Evolutionary conservation across 2,797 vertebrate species (phyloP), one percentile per base, ranked within the genome.

Genomic region (Podarcis lilfordi): DNA sequence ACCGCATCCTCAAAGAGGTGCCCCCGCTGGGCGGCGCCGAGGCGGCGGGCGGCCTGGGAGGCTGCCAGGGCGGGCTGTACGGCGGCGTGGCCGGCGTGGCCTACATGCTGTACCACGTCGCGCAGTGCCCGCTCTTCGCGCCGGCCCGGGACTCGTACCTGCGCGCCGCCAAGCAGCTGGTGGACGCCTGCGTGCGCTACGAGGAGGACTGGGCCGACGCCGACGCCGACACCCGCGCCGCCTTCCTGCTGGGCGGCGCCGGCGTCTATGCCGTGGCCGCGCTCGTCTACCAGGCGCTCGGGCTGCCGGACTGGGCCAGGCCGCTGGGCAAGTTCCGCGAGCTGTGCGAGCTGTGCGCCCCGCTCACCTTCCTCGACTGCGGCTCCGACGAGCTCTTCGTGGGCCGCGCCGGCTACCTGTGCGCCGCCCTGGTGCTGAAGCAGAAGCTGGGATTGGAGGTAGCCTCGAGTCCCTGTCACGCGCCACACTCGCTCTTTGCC

Each of bases 321-420:
- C 97, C 97, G 76, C 97, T 98, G 90, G 96, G 95, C 87, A 97
- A 97, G 94, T 98, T 98, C 92, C 96, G 97, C 8, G 97, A 96
- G 95, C 96, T 98, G 92, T 97, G 96, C 94, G 96, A 97, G 88
- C 94, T 98, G 75, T 98, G 97, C 81, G 97, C 97, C 3, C 98
- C 97, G 0, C 96, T 98, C 92, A 95, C 94, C 91, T 98, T 98
- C 88, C 96, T 98, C 92, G 98, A 98, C 95, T 98, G 98, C 93
- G 98, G 98, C 86, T 98, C 98, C 1, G 98, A 98, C 90, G 98
- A 98, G 96, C 97, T 98, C 88, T 98, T 98, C 88, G 98, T 98
- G 92, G 98, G 98, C 75, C 97, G 98, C 78, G 97, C 98, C 0
- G 98, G 98, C 1, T 98, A 98, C 96, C 96, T 98, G 95, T 98